phyloP scores from a whole-genome alignment of 2,888 invertebrate genomes.

The Sarcophaga caerulescens region DNA sequence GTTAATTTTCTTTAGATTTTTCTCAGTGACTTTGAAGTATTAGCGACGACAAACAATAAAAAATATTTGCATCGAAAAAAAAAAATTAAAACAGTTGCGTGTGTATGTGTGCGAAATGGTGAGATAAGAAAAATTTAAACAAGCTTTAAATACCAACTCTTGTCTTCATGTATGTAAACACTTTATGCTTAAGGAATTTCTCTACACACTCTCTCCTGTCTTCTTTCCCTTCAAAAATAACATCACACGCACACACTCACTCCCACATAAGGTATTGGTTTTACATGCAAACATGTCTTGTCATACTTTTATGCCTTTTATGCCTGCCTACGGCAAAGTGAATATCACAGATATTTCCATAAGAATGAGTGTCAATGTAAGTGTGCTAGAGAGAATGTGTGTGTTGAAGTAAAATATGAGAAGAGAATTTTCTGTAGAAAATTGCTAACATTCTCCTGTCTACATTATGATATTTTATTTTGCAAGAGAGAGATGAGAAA shows the following conservation, averaged over 20 bases:
- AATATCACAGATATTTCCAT: too few species aligned
- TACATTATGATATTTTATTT: slow-evolving; percentile 42
- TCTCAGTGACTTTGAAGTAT: too few species aligned
- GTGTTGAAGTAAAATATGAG: neutral
- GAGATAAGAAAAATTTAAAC: slow-evolving; percentile 38
- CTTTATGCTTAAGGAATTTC: slow-evolving; percentile 27
- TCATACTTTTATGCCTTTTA: neutral
- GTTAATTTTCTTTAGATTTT: too few species aligned
- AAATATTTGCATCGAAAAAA: too few species aligned
- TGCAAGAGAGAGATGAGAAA: slow-evolving; percentile 6
- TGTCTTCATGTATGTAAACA: slow-evolving; percentile 23
- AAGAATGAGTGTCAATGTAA: too few species aligned
- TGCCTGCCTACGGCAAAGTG: neutral
- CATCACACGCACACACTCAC: neutral
- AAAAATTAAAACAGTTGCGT: too few species aligned
- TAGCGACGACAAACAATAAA: too few species aligned
- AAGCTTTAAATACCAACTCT: slow-evolving; percentile 53
- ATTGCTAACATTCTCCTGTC: slow-evolving; percentile 31
- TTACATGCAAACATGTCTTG: neutral
- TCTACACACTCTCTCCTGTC: neutral
- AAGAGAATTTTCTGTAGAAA: slow-evolving; percentile 4
- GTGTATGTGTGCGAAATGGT: neutral
- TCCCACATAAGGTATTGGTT: neutral
- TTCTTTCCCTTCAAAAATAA: neutral
- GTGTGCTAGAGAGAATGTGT: too few species aligned